These are phyloP conservation scores for Panulirus ornatus DNA, from an alignment of 1,140 invertebrate genomes.

Conservation along the genomic window DNA sequence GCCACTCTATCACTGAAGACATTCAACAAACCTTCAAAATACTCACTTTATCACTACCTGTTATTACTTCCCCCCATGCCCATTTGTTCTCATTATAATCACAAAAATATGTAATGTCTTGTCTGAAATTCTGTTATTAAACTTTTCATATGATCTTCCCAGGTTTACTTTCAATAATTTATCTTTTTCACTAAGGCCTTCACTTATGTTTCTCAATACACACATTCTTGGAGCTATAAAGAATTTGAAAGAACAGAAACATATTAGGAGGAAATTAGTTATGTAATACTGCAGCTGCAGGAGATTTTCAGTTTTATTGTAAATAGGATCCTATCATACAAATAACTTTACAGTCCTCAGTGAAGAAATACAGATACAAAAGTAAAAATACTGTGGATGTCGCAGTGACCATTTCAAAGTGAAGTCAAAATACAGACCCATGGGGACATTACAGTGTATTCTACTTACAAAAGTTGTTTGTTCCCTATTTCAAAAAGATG, in stretches of 20 bases:
- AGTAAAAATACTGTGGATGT: constrained; percentile 61
- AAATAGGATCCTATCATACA: constrained; percentile 62
- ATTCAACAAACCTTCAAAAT: no score
- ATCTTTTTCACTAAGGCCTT: not conserved
- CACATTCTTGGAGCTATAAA: not conserved
- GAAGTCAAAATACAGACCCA: not conserved
- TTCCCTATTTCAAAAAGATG: not conserved
- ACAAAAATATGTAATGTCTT: no score
- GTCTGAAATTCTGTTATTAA: not conserved
- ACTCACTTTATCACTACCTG: no score
- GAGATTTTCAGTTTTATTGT: constrained; percentile 59
- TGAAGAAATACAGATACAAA: constrained; percentile 66
- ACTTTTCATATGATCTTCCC: not conserved
- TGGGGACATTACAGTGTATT: not conserved
- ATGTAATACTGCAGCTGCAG: not conserved
- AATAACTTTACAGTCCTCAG: constrained; percentile 58
- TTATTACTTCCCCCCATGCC: not conserved
- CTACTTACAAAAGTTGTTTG: constrained; percentile 4
- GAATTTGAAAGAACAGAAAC: not conserved
- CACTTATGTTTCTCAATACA: not conserved
- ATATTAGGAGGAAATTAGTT: not conserved
- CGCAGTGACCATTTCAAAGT: constrained; percentile 30
- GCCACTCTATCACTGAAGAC: no score
- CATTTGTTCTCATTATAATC: not conserved
- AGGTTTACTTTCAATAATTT: not conserved